These are phyloP conservation scores for Micrasema minimum DNA, from an alignment of 1,140 invertebrate genomes.

Conservation along the genomic window DNA sequence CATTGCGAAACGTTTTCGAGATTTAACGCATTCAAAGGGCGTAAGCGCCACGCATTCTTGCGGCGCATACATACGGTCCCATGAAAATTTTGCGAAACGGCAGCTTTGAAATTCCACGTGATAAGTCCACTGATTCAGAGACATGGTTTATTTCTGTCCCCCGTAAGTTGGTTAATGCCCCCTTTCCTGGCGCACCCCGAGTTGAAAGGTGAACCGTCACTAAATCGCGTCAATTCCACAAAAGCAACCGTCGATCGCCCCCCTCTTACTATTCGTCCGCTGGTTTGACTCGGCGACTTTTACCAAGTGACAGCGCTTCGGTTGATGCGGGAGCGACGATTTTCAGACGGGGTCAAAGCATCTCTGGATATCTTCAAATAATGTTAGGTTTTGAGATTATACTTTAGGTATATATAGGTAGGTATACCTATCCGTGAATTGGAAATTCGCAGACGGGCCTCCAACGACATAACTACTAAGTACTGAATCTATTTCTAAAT, in stretches of 20 bases:
- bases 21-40: no score
- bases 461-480: no score
- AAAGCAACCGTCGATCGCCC: neutral
- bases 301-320: neutral
- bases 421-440: no score
- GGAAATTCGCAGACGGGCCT: no score
- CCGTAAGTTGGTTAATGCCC: constrained; percentile 28
- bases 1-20: no score
- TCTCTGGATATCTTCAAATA: constrained; percentile 10
- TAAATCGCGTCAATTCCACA: neutral
- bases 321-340: neutral
- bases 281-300: neutral
- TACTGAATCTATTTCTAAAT: no score
- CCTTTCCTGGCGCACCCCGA: constrained; percentile 9
- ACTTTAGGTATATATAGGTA: no score
- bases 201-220: constrained; percentile 21
- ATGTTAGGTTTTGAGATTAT: neutral
- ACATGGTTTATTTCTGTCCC: constrained; percentile 20
- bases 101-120: no score
- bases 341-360: constrained; percentile 9
- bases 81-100: no score
- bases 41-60: no score
- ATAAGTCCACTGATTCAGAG: constrained; percentile 25
- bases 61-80: no score
- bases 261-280: neutral